A percentile compares a stretch with the other conserved stretches of the same genome.
These are phyloP conservation scores for Netelia melanura DNA, from an alignment of 2,888 invertebrate species.

Conservation along the genomic window DNA sequence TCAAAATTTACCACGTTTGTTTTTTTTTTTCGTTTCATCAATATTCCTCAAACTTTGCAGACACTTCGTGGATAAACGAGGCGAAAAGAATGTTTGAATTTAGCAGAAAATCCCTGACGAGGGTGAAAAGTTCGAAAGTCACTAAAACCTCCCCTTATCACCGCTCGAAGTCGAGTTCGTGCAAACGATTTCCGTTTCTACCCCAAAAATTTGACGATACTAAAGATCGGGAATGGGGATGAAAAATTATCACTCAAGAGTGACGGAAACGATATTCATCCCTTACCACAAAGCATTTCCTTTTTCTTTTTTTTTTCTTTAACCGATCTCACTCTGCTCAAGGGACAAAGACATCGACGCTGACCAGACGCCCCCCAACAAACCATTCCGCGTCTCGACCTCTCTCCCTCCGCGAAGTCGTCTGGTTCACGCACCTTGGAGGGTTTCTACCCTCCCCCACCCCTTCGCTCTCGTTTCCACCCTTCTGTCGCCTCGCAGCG, in stretches of 20 bases:
- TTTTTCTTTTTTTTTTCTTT: conserved; percentile 27
- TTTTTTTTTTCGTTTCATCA: too few species aligned
- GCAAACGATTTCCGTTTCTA: not conserved
- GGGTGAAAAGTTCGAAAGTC: not conserved
- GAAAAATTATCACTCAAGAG: conserved; percentile 22
- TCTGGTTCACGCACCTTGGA: conserved; percentile 40
- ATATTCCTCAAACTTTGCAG: too few species aligned
- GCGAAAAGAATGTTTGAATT: too few species aligned
- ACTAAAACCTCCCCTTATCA: not conserved
- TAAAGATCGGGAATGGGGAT: not conserved
- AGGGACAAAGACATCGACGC: conserved; percentile 56
- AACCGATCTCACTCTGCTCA: conserved; percentile 5
- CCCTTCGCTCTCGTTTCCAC: conserved; percentile 5
- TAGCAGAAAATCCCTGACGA: not conserved
- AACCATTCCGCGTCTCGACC: conserved; percentile 19
- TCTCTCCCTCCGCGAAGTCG: conserved; percentile 13
- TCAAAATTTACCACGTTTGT: too few species aligned
- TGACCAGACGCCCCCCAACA: conserved; percentile 45
- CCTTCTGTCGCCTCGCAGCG: conserved; percentile 21
- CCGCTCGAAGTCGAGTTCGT: not conserved
- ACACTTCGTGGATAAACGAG: too few species aligned
- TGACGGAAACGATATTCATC: conserved; percentile 25
- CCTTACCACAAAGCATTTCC: conserved; percentile 31
- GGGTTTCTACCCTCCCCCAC: conserved; percentile 58
- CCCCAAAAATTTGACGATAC: not conserved